These are phyloP conservation scores for Acanthopagrus latus DNA, from an alignment of 2,797 vertebrate genomes.

Conservation along the genomic window DNA sequence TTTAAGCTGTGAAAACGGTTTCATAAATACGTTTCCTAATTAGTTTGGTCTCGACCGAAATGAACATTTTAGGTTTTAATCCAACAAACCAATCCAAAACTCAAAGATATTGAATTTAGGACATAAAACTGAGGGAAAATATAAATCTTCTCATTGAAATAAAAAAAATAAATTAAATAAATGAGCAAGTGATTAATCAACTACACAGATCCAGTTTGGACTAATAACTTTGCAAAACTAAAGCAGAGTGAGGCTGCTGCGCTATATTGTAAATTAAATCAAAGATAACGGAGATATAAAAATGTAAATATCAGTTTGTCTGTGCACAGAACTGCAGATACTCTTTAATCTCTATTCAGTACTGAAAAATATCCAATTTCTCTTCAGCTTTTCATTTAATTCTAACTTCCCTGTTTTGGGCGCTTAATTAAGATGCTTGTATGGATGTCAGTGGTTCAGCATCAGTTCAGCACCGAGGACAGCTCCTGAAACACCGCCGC, in stretches of 20 bases:
- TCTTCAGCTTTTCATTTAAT: background rate
- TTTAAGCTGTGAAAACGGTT: background rate
- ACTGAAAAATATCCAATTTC: background rate
- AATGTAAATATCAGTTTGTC: too few relatives aligned
- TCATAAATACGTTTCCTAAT: background rate
- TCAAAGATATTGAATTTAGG: background rate
- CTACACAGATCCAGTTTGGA: background rate
- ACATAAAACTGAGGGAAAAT: background rate
- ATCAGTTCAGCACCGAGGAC: conserved; percentile 74
- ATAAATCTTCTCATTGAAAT: background rate
- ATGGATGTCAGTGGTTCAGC: background rate
- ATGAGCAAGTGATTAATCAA: background rate
- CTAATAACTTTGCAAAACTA: background rate
- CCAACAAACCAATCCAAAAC: background rate
- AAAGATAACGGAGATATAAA: background rate
- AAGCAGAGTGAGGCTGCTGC: background rate
- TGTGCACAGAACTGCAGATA: background rate
- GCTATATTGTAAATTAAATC: background rate
- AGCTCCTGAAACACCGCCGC: conserved; percentile 50
- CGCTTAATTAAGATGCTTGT: conserved; percentile 19
- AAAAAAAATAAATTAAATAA: background rate
- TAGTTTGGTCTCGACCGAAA: conserved; percentile 9
- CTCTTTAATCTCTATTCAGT: background rate
- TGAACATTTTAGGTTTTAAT: background rate
- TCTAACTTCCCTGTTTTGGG: background rate